Percentiles rank a stretch among this genome's conserved stretches.
Evolutionary conservation across 2,888 invertebrate genomes (phyloP).

Genomic region (Helobdella robusta): DNA sequence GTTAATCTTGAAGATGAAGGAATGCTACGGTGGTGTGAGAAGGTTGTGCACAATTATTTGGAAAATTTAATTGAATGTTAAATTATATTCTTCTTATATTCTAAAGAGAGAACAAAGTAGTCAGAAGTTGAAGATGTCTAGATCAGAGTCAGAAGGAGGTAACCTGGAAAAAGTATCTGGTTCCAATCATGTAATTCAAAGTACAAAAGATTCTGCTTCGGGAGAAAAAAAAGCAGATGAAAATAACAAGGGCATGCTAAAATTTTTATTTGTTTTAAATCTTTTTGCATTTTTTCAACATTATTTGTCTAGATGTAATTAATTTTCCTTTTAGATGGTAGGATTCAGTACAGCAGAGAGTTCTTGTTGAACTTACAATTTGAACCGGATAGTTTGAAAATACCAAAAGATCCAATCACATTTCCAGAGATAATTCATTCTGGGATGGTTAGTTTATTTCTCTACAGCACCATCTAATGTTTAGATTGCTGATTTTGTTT

Average conservation of each 20-base stretch:
- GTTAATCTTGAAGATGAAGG: neutral
- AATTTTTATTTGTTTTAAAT: neutral
- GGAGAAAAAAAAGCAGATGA: neutral
- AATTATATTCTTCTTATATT: too few relatives aligned
- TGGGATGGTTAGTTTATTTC: too few relatives aligned
- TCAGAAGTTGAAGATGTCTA: neutral
- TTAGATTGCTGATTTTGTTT: neutral
- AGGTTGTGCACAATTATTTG: neutral
- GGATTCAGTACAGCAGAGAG: conserved; percentile 64
- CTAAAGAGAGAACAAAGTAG: too few relatives aligned
- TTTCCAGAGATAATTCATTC: conserved; percentile 22
- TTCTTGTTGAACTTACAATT: conserved; percentile 68
- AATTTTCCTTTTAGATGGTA: conserved; percentile 15
- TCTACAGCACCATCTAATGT: too few relatives aligned
- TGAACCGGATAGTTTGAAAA: conserved; percentile 54
- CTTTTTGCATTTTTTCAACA: neutral
- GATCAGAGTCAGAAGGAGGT: conserved; percentile 11
- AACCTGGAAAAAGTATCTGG: neutral
- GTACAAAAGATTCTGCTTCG: neutral
- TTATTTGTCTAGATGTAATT: too few relatives aligned
- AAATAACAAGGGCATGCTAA: too few relatives aligned
- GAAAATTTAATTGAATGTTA: neutral
- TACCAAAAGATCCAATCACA: conserved; percentile 13
- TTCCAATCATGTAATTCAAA: neutral
- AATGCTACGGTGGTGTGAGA: neutral